Evolutionary conservation across 2,888 invertebrate genomes (phyloP).

Genomic region (Teinopalpus imperialis): DNA sequence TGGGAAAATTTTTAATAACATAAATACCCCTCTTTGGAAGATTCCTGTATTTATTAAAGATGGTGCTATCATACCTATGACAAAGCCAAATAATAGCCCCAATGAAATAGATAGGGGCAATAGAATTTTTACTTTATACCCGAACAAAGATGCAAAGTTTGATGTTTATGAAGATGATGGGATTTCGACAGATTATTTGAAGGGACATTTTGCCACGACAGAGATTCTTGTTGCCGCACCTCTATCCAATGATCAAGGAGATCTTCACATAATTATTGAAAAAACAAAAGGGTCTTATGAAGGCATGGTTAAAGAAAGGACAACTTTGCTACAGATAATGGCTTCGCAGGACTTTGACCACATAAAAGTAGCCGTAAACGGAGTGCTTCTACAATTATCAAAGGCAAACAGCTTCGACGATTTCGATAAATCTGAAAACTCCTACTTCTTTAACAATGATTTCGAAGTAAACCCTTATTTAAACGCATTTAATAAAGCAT

Average conservation of each 20-base stretch:
- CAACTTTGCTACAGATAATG: slow-evolving; percentile 59
- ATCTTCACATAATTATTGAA: slow-evolving; percentile 50
- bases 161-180: slow-evolving; percentile 71
- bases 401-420: slow-evolving; percentile 49
- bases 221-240: slow-evolving; percentile 48
- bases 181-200: slow-evolving; percentile 52
- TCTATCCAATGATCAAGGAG: slow-evolving; percentile 42
- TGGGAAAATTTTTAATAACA: slow-evolving; percentile 61
- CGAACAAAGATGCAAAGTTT: slow-evolving; percentile 50
- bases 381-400: slow-evolving; percentile 41
- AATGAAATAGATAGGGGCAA: slow-evolving; percentile 53
- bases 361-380: slow-evolving; percentile 55
- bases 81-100: slow-evolving; percentile 64
- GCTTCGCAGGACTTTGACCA: slow-evolving; percentile 42
- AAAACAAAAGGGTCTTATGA: slow-evolving; percentile 57
- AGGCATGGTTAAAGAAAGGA: slow-evolving; percentile 52
- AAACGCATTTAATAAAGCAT: slow-evolving; percentile 32
- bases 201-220: slow-evolving; percentile 50
- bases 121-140: slow-evolving; percentile 60
- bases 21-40: slow-evolving; percentile 63
- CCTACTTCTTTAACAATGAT: slow-evolving; percentile 52
- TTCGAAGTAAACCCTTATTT: slow-evolving; percentile 59
- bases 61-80: slow-evolving; percentile 69
- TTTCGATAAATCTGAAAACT: slow-evolving; percentile 48
- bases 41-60: slow-evolving; percentile 68